Evolutionary conservation across 1,140 invertebrate genomes (phyloP).

Genomic region (Doryteuthis pealeii): DNA sequence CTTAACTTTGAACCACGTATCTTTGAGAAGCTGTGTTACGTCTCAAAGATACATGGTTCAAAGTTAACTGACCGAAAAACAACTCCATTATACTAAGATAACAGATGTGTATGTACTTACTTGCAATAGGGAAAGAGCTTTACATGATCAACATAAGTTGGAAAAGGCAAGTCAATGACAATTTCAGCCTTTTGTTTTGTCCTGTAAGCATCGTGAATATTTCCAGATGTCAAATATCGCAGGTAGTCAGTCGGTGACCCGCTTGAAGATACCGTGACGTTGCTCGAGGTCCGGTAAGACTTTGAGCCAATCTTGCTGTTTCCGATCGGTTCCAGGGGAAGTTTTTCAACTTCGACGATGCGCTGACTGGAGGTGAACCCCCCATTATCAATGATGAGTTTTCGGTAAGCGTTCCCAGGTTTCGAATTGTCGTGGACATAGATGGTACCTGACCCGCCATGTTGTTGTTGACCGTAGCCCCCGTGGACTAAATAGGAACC

Average conservation of each 20-base stretch:
- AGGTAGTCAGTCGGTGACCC: conserved; percentile 16
- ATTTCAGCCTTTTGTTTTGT: conserved; percentile 16
- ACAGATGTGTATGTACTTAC: too few relatives aligned
- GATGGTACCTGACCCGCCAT: conserved; percentile 44
- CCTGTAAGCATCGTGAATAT: conserved; percentile 18
- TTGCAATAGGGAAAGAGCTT: conserved; percentile 33
- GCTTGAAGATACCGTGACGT: conserved; percentile 26
- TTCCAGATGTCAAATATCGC: conserved; percentile 16
- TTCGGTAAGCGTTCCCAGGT: conserved; percentile 15
- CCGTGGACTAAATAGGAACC: conserved; percentile 39
- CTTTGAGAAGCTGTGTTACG: too few relatives aligned
- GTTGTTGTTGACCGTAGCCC: conserved; percentile 32
- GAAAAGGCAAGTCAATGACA: conserved; percentile 31
- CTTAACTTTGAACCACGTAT: too few relatives aligned
- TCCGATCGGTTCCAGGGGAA: conserved; percentile 21
- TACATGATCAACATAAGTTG: conserved; percentile 31
- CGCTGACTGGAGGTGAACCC: conserved; percentile 25
- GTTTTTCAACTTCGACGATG: conserved; percentile 33
- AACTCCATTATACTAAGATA: too few relatives aligned
- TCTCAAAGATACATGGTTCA: too few relatives aligned
- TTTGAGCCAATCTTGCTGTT: not conserved
- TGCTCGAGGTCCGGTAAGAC: conserved; percentile 21
- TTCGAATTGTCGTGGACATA: conserved; percentile 34
- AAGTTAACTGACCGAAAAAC: too few relatives aligned
- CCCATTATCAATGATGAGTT: conserved; percentile 37